Base-by-base conservation (phyloP, 2,888 invertebrate species). In the Anarsia innoxiella region DNA sequence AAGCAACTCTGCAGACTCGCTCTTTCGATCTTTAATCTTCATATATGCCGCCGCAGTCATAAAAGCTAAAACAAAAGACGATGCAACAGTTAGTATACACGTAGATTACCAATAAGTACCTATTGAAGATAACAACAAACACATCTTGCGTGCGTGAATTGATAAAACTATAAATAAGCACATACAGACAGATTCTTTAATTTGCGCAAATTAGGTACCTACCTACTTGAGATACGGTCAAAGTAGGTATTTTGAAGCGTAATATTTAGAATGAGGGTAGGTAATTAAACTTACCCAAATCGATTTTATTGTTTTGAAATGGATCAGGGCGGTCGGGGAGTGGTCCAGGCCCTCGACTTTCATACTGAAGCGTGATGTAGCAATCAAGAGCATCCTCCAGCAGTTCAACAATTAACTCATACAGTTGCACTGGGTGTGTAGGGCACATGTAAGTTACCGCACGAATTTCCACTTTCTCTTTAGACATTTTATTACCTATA, bases 361-460 rank as follows among this genome's bases (percentile, higher is more conserved):
- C 90, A 56, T 88, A 88, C 37, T 87, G 82, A 25, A 90, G 67
- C 12, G 77, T 82, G 1, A 86, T 66, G 45, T 85, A 72, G 44
- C 83, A 77, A 25, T 74, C 71, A 30, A 88, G 51, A 3, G 77
- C 63, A 16, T 82, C 71, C 55, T 89, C 89, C 42, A 90, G 56
- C 40, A 88, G 74, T 36, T 87, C 78, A 56, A 87, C 51, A 26
- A 89, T 71, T 41, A 83, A 63, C 58, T 89, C 88, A 61, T 87
- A 90, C 29, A 88, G 59, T 53, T 88, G 87, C 27, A 89, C 84
- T 3, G 89, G 89, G 45, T 88, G 83, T 31, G 87, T 86, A 9
- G 89, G 89, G 46, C 87, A 87, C 84, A 90, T 84, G 56, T 88
- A 89, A 1, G 89, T 89, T 44, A 87, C 77, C 30, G 89, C 57